Conservation (phyloP, 2,888 invertebrate genomes). For the Meliscaeva auricollis region DNA sequence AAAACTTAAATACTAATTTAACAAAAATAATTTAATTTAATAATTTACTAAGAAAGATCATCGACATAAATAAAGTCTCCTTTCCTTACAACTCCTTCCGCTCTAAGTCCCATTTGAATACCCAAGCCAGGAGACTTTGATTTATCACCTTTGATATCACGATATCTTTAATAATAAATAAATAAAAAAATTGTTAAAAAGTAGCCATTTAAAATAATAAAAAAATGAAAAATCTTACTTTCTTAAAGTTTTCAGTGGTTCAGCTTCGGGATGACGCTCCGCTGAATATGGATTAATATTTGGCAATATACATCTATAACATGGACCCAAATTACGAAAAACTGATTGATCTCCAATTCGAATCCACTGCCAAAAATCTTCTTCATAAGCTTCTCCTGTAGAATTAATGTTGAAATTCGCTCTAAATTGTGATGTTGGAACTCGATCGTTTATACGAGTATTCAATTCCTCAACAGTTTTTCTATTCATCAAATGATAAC, state of each 20-base stretch:
- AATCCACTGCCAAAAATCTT: constrained; percentile 90
- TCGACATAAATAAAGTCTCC: constrained; percentile 81
- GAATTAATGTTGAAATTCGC: constrained; percentile 88
- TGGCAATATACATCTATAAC: constrained; percentile 88
- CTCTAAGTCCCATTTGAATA: constrained; percentile 85
- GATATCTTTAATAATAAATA: constrained; percentile 44
- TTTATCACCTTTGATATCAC: constrained; percentile 33
- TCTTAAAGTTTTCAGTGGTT: constrained; percentile 88
- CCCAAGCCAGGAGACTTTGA: constrained; percentile 84
- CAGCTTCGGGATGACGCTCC: constrained; percentile 85
- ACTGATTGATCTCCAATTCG: constrained; percentile 86
- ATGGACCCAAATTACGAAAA: constrained; percentile 79
- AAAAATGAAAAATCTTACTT: constrained; percentile 83
- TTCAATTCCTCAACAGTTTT: constrained; percentile 89
- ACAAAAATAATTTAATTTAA: neutral
- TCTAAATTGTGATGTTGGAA: constrained; percentile 87
- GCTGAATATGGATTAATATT: constrained; percentile 89
- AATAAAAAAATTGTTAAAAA: neutral
- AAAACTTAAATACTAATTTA: neutral
- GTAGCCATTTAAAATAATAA: neutral
- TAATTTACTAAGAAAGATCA: neutral
- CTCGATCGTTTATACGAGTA: constrained; percentile 84
- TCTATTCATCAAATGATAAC: constrained; percentile 88
- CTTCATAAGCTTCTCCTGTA: constrained; percentile 86
- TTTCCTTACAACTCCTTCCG: constrained; percentile 83